These are phyloP conservation scores for Lepidothrix coronata DNA, from an alignment of 2,113 vertebrate species.

Conservation along the genomic window DNA sequence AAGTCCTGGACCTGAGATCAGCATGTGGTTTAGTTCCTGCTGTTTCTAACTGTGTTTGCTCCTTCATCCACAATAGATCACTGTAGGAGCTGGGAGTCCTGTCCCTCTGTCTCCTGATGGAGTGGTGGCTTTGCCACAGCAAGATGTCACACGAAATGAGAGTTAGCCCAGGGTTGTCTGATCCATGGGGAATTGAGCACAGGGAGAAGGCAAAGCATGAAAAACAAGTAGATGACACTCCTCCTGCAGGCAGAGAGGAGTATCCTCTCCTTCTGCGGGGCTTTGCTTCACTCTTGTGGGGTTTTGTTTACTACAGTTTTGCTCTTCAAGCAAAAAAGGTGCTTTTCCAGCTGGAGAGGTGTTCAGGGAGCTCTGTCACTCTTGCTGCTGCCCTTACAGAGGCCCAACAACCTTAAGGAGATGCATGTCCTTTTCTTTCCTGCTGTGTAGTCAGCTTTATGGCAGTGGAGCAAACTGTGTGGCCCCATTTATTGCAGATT, in stretches of 20 bases:
- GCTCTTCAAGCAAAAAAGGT: background rate
- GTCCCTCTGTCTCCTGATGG: background rate
- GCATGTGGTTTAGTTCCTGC: background rate
- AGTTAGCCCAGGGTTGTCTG: background rate
- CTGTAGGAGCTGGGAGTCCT: background rate
- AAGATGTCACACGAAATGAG: background rate
- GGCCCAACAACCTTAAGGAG: background rate
- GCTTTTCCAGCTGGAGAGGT: background rate
- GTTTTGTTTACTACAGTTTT: background rate
- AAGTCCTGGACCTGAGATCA: background rate
- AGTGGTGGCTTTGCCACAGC: background rate
- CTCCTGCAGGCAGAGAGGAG: background rate
- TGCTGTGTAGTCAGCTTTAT: background rate
- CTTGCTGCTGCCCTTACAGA: background rate
- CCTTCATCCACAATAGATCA: background rate
- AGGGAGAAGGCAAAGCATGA: background rate
- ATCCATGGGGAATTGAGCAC: rapidly evolving
- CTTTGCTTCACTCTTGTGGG: background rate
- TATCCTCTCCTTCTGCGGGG: background rate
- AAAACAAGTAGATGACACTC: background rate
- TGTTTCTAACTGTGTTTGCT: background rate
- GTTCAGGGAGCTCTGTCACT: background rate
- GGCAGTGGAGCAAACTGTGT: background rate
- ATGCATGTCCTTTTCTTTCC: background rate
- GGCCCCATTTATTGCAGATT: background rate